Evolutionary conservation across 2,797 vertebrate genomes (phyloP).

Genomic region (Sus cebifrons): DNA sequence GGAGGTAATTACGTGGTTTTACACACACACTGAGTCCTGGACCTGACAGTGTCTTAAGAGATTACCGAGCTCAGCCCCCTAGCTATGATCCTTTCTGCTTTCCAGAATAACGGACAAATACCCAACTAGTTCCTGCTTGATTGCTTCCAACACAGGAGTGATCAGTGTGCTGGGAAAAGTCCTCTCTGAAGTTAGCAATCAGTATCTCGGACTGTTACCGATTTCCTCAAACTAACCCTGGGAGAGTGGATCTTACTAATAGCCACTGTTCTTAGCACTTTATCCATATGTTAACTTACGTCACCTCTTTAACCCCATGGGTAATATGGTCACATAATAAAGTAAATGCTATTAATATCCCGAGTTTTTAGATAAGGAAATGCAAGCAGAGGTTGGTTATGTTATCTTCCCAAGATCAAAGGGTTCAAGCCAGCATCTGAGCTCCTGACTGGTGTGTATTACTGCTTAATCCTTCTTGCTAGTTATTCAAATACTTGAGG

Average conservation of each 20-base stretch:
- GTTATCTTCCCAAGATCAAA: neutral
- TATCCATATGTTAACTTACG: neutral
- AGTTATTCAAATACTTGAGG: neutral
- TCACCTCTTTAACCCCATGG: neutral
- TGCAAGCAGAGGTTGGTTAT: neutral
- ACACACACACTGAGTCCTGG: neutral
- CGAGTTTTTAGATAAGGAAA: conserved; percentile 5
- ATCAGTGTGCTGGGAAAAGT: neutral
- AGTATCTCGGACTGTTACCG: neutral
- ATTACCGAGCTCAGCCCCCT: neutral
- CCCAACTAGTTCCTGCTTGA: neutral
- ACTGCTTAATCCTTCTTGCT: neutral
- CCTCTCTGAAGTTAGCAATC: neutral
- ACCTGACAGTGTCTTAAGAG: neutral
- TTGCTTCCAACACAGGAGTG: neutral
- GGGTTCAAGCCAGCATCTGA: neutral
- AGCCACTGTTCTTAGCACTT: neutral
- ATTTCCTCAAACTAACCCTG: neutral
- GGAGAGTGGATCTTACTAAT: no score
- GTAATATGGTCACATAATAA: neutral
- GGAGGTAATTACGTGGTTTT: conserved; percentile 51
- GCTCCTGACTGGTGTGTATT: neutral
- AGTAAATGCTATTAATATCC: neutral
- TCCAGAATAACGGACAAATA: neutral
- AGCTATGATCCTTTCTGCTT: neutral